Evolutionary conservation across 2,113 vertebrate species (phyloP).

Genomic region (Callopanchax toddi): DNA sequence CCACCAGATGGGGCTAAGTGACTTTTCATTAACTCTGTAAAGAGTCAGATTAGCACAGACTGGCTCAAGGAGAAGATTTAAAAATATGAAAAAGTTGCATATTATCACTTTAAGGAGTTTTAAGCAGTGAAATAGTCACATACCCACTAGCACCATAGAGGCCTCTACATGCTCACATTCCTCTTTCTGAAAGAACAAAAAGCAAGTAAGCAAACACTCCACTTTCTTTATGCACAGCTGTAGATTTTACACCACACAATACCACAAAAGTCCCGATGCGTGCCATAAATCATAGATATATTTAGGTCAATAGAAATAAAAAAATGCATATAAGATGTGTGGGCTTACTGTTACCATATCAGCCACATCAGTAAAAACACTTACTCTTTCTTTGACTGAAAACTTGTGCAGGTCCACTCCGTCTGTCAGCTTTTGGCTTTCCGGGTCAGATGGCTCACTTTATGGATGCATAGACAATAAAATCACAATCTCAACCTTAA

Average conservation of each 20-base stretch:
- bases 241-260: background rate
- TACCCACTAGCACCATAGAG: constrained; percentile 89
- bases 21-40: no score
- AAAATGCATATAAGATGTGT: background rate
- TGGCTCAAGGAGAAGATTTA: no score
- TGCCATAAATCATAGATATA: no score
- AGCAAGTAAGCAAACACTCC: background rate
- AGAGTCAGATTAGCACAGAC: no score
- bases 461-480: constrained; percentile 15
- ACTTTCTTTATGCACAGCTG: no score
- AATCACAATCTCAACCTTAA: no score
- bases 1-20: no score
- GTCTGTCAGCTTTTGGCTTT: constrained; percentile 68
- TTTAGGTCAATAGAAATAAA: no score
- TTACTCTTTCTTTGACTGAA: constrained; percentile 70
- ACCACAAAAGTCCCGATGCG: background rate
- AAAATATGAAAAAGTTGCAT: no score
- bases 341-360: no score
- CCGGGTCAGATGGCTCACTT: constrained; percentile 65
- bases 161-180: constrained; percentile 82
- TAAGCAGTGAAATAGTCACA: constrained; percentile 34
- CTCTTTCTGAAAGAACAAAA: constrained; percentile 64
- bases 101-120: no score
- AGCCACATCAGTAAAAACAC: constrained; percentile 4
- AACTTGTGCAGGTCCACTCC: constrained; percentile 74